A percentile compares a stretch with the other conserved stretches of the same genome.
These are phyloP conservation scores for Geophilus truncorum DNA, from an alignment of 2,888 invertebrate species.

Conservation along the genomic window DNA sequence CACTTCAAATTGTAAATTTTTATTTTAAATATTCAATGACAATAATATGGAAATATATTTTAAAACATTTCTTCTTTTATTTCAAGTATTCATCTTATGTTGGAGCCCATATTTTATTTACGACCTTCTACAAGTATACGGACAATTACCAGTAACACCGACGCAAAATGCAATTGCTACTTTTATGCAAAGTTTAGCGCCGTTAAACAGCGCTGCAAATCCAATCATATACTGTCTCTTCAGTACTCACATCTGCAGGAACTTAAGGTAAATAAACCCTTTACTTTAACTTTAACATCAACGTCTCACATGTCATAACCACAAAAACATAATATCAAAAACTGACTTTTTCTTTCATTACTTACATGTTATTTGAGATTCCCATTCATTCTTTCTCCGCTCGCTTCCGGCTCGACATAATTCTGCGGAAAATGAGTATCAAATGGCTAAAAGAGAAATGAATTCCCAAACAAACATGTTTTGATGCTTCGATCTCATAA, in stretches of 20 bases:
- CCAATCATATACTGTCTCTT: constrained; percentile 91
- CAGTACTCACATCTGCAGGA: constrained; percentile 79
- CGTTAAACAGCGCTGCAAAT: constrained; percentile 88
- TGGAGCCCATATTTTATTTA: constrained; percentile 95
- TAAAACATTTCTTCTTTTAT: background rate
- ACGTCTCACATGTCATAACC: background rate
- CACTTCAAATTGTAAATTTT: too few relatives aligned
- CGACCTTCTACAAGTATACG: constrained; percentile 83
- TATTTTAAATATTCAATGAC: too few relatives aligned
- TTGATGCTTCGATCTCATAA: background rate
- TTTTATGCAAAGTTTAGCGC: constrained; percentile 84
- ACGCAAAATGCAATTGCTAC: constrained; percentile 78
- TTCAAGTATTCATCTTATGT: constrained; percentile 79
- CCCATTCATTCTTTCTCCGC: background rate
- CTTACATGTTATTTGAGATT: background rate
- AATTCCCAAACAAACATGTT: background rate
- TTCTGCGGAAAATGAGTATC: background rate
- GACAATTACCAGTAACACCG: constrained; percentile 70
- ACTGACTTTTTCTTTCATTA: background rate
- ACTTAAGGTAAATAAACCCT: constrained; percentile 62
- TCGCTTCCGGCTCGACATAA: background rate
- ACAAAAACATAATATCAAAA: background rate
- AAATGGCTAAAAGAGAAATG: background rate
- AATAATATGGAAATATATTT: too few relatives aligned
- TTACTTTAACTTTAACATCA: background rate